Conservation (phyloP, 2,797 vertebrate species). For the Etheostoma perlongum region DNA sequence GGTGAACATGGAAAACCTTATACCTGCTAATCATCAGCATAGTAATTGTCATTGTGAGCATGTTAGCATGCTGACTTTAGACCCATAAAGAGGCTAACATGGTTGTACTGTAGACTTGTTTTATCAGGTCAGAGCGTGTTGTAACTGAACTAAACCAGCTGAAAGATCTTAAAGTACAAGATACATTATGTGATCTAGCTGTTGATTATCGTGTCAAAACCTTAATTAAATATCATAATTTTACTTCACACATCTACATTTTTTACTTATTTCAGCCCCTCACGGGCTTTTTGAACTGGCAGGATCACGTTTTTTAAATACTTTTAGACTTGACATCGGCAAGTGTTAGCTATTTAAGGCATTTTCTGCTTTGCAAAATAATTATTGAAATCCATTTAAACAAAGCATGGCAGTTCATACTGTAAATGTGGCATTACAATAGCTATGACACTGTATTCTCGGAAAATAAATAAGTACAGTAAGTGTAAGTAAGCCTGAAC, state of each 20-base stretch:
- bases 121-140: background rate
- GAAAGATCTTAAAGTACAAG: background rate
- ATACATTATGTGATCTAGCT: background rate
- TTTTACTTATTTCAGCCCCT: background rate
- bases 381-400: slow-evolving; percentile 26
- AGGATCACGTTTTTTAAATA: background rate
- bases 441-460: slow-evolving; percentile 9
- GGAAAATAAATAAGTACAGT: slow-evolving; percentile 6
- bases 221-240: background rate
- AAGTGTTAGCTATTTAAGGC: slow-evolving; percentile 30
- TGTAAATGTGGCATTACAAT: slow-evolving; percentile 22
- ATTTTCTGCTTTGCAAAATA: slow-evolving; percentile 16
- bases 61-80: background rate
- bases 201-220: background rate
- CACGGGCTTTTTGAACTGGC: background rate
- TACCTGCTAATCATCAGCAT: background rate
- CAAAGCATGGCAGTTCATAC: slow-evolving; percentile 20
- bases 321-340: background rate
- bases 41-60: background rate
- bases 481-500: slow-evolving; percentile 24
- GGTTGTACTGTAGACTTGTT: background rate
- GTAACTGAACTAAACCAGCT: background rate
- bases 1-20: background rate
- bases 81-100: background rate
- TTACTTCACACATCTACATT: background rate